A percentile compares a stretch with the other conserved stretches of the same genome.
Conservation (phyloP, 2,113 vertebrate species). For the Microtus montanus region DNA sequence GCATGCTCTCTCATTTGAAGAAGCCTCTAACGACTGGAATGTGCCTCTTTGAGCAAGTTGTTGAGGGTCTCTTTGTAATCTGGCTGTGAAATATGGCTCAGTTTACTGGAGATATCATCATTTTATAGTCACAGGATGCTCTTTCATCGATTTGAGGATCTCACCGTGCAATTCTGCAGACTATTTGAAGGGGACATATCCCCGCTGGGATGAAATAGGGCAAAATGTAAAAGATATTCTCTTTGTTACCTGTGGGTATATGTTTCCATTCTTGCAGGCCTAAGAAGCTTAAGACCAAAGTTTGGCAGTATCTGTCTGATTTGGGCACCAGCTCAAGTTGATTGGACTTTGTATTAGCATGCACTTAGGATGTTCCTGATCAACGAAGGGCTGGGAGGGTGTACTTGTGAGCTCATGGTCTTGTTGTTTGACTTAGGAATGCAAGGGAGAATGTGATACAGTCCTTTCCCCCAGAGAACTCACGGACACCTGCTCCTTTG, state of each 20-base stretch:
- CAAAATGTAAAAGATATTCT: conserved; percentile 57
- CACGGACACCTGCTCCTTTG: neutral
- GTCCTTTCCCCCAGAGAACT: neutral
- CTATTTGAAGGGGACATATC: conserved; percentile 53
- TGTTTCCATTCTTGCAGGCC: conserved; percentile 51
- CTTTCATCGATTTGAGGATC: conserved; percentile 37
- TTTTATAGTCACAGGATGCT: conserved; percentile 56
- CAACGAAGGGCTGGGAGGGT: conserved; percentile 11
- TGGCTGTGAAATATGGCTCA: conserved; percentile 50
- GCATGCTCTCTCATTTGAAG: conserved; percentile 58
- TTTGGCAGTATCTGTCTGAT: conserved; percentile 61
- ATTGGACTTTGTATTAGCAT: conserved; percentile 57
- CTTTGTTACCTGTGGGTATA: neutral
- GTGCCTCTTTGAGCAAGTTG: neutral
- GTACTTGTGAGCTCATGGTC: neutral
- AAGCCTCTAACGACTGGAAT: conserved; percentile 56
- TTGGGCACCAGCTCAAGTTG: conserved; percentile 51
- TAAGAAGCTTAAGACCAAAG: conserved; percentile 58
- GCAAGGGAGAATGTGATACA: neutral
- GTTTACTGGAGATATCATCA: conserved; percentile 47
- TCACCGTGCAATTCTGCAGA: conserved; percentile 36
- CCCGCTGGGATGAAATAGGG: neutral
- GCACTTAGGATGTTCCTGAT: conserved; percentile 58
- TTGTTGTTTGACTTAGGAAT: neutral
- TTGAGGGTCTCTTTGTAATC: conserved; percentile 48